These are phyloP conservation scores for Eupithecia insigniata DNA, from an alignment of 2,888 invertebrate genomes.

Conservation along the genomic window DNA sequence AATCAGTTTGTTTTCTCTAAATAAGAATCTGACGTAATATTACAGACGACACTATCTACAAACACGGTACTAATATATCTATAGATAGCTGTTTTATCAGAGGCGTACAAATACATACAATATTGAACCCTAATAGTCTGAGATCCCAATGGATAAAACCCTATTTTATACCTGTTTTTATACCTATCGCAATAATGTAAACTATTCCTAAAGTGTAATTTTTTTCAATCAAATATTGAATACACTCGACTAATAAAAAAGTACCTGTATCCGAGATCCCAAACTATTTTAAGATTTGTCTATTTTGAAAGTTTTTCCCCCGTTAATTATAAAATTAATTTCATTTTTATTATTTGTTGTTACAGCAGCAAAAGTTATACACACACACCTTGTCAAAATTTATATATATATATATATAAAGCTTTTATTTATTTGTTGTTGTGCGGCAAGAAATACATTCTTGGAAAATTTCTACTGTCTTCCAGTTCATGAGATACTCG, in stretches of 20 bases:
- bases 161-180: background rate
- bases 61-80: constrained; percentile 13
- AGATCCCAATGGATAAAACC: background rate
- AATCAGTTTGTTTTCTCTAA: constrained; percentile 12
- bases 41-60: constrained; percentile 17
- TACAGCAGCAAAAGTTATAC: too few species aligned
- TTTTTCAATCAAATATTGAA: background rate
- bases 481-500: too few species aligned
- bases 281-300: background rate
- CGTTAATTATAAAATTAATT: too few species aligned
- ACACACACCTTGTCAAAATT: too few species aligned
- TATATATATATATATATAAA: too few species aligned
- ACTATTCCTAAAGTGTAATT: background rate
- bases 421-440: too few species aligned
- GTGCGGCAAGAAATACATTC: too few species aligned
- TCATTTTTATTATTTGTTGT: too few species aligned
- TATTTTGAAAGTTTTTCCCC: constrained; percentile 5
- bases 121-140: background rate
- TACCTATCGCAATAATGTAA: background rate
- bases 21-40: constrained; percentile 17
- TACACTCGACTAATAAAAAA: background rate
- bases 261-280: background rate
- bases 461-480: too few species aligned
- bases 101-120: constrained; percentile 12
- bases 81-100: constrained; percentile 9